A percentile compares a stretch with the other conserved stretches of the same genome.
Conservation (phyloP, 2,797 vertebrate genomes). For the Sarcoramphus papa region DNA sequence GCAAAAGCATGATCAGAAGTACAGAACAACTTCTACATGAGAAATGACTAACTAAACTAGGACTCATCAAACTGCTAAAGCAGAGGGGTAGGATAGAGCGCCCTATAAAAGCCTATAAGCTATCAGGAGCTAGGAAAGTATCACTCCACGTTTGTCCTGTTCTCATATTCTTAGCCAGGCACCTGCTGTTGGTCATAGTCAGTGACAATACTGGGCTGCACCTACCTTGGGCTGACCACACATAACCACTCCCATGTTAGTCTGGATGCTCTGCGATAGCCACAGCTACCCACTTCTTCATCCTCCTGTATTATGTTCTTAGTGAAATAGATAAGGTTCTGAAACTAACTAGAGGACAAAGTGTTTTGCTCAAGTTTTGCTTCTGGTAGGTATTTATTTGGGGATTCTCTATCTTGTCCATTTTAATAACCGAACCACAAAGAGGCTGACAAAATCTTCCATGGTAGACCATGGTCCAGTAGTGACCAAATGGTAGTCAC, state of each 20-base stretch:
- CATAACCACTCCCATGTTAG: neutral
- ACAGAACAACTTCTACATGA: neutral
- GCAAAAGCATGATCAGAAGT: neutral
- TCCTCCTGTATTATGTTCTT: neutral
- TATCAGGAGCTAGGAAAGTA: neutral
- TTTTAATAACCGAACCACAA: neutral
- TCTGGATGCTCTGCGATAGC: neutral
- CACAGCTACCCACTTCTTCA: neutral
- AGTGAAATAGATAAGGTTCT: neutral
- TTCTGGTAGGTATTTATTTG: neutral
- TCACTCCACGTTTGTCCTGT: rapidly evolving
- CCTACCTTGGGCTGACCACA: neutral
- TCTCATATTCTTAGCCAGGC: neutral
- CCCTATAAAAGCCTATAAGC: neutral
- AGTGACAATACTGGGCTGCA: neutral
- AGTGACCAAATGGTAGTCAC: neutral
- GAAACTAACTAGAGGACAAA: neutral
- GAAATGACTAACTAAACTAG: neutral
- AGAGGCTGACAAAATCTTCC: neutral
- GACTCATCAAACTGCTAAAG: neutral
- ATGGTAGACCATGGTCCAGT: no score
- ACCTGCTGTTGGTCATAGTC: neutral
- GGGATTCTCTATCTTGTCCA: neutral
- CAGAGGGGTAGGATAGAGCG: neutral
- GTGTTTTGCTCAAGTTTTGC: neutral